These are phyloP conservation scores for Edolisoma coerulescens DNA, from an alignment of 2,113 vertebrate species.

Conservation along the genomic window DNA sequence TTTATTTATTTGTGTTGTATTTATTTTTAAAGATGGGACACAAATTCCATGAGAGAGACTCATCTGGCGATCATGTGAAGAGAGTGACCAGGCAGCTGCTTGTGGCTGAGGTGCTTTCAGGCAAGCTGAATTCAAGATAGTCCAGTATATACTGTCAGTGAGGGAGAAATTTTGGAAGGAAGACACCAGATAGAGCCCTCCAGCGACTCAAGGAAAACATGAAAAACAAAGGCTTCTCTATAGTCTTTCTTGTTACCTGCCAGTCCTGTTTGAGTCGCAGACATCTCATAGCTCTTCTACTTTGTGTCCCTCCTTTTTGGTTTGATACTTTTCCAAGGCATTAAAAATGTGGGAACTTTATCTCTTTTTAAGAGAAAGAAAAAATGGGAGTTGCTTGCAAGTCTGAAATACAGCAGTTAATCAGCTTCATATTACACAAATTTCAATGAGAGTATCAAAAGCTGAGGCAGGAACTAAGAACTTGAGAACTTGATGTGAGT, in stretches of 20 bases:
- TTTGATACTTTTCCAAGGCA: neutral
- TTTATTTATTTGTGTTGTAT: neutral
- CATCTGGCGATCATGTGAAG: conserved; percentile 25
- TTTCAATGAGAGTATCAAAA: neutral
- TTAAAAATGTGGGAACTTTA: neutral
- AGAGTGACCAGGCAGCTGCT: neutral
- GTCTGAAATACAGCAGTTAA: neutral
- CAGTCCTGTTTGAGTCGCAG: neutral
- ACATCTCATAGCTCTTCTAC: neutral
- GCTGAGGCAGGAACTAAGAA: neutral
- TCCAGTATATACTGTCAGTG: neutral
- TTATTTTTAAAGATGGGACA: conserved; percentile 49
- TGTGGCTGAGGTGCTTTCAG: neutral
- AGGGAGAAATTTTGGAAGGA: neutral
- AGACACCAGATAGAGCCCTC: neutral
- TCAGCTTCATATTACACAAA: neutral
- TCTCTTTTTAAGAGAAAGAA: neutral
- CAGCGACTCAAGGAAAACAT: neutral
- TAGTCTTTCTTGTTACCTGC: neutral
- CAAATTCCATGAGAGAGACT: conserved; percentile 39
- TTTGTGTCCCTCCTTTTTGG: neutral
- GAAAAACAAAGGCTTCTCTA: neutral
- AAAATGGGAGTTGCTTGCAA: neutral
- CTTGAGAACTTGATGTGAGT: accelerated
- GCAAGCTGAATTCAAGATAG: neutral